These are phyloP conservation scores for Leucoraja ocellata DNA, from an alignment of 2,797 vertebrate species.

Conservation along the genomic window DNA sequence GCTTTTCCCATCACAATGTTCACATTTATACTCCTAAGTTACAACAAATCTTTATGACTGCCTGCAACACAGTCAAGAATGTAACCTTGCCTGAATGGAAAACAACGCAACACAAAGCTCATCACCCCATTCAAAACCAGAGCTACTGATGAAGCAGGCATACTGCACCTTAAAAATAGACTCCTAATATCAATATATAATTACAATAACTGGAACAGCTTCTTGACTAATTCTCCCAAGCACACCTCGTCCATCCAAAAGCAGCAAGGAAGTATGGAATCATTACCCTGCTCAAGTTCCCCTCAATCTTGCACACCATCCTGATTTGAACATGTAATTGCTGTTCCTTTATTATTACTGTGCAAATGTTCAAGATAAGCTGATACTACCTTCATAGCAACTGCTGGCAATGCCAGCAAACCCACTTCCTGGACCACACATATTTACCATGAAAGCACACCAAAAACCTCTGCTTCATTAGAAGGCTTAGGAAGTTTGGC, in stretches of 20 bases:
- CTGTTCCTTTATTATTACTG: neutral
- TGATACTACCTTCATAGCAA: neutral
- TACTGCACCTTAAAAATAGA: neutral
- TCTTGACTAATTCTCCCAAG: neutral
- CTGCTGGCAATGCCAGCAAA: neutral
- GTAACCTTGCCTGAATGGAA: neutral
- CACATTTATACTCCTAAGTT: neutral
- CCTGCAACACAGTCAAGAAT: neutral
- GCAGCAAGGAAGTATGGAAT: neutral
- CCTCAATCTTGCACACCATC: neutral
- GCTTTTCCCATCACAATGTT: neutral
- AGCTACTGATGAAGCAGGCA: no score
- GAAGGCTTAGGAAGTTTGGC: no score
- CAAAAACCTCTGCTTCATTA: no score
- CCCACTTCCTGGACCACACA: no score
- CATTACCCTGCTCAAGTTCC: neutral
- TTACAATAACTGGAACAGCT: neutral
- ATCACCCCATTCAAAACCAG: neutral
- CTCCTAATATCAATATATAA: neutral
- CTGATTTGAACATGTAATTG: neutral
- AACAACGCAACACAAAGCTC: neutral
- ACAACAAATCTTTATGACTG: neutral
- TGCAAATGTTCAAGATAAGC: neutral
- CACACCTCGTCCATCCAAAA: neutral
- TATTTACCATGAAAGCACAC: no score